phyloP scores from a whole-genome alignment of 2,888 invertebrate species.

The Clepsis dumicolana region DNA sequence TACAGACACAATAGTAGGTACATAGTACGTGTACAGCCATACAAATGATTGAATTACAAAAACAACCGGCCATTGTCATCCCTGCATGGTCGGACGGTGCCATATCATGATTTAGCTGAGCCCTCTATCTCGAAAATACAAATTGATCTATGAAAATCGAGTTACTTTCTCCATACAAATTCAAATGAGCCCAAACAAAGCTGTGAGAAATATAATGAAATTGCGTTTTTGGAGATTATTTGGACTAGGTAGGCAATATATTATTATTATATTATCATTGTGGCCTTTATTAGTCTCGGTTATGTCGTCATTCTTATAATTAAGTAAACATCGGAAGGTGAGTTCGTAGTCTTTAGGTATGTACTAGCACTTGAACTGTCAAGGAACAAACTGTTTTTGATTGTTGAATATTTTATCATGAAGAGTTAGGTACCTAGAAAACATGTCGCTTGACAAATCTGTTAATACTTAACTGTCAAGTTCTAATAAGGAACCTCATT shows the following conservation, averaged over 20 bases:
- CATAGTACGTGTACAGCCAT: constrained; percentile 18
- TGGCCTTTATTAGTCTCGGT: no score
- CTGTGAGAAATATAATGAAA: constrained; percentile 10
- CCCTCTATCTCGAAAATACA: constrained; percentile 32
- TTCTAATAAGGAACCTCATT: background rate
- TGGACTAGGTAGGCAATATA: no score
- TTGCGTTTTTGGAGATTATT: constrained; percentile 19
- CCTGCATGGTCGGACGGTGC: constrained; percentile 12
- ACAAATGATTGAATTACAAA: constrained; percentile 27
- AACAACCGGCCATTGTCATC: constrained; percentile 17
- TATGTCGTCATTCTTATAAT: no score
- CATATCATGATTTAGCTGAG: constrained; percentile 26
- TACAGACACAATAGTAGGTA: constrained; percentile 7
- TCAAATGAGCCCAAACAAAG: constrained; percentile 30
- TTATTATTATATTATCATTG: no score
- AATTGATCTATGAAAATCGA: constrained; percentile 38
- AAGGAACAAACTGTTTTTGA: no score
- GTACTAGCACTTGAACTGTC: no score
- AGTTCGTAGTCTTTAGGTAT: no score
- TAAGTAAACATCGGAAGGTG: no score
- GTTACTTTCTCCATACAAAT: constrained; percentile 36
- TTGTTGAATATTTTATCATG: no score
- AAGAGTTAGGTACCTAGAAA: no score
- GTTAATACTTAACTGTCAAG: no score
- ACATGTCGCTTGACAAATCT: no score